Evolutionary conservation across 1,140 invertebrate genomes (phyloP).

Genomic region (Calephelis nemesis): DNA sequence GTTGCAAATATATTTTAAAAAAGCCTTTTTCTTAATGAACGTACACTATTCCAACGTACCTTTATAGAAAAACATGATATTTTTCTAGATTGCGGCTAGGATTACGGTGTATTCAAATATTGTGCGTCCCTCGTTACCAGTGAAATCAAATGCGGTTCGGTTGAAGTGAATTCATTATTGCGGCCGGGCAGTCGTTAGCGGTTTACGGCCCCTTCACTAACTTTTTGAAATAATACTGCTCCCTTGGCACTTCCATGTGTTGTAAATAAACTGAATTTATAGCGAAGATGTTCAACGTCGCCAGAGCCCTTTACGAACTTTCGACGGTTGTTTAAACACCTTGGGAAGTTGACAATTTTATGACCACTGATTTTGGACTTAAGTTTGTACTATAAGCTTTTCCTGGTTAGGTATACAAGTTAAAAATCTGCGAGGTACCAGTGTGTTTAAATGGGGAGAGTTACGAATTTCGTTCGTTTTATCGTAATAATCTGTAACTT

Average conservation of each 20-base stretch:
- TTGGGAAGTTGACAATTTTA: not conserved
- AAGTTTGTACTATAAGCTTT: not conserved
- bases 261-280: slow-evolving; percentile 17
- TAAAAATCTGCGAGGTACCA: no score
- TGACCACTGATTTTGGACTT: not conserved
- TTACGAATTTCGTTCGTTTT: no score
- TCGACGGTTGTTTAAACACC: slow-evolving; percentile 3
- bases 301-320: not conserved
- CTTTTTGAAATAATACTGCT: slow-evolving; percentile 43
- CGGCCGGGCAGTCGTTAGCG: slow-evolving; percentile 70
- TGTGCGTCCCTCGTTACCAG: slow-evolving; percentile 59
- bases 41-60: no score
- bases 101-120: slow-evolving; percentile 51
- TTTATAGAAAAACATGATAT: not conserved
- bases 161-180: slow-evolving; percentile 72
- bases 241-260: slow-evolving; percentile 9
- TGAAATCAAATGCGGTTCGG: slow-evolving; percentile 58
- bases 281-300: slow-evolving; percentile 11
- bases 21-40: no score
- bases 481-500: no score
- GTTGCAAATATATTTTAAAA: no score
- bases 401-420: no score
- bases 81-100: slow-evolving; percentile 1
- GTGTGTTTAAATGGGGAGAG: no score
- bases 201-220: slow-evolving; percentile 65